phyloP scores from a whole-genome alignment of 2,888 invertebrate genomes.

The Noctua janthina region DNA sequence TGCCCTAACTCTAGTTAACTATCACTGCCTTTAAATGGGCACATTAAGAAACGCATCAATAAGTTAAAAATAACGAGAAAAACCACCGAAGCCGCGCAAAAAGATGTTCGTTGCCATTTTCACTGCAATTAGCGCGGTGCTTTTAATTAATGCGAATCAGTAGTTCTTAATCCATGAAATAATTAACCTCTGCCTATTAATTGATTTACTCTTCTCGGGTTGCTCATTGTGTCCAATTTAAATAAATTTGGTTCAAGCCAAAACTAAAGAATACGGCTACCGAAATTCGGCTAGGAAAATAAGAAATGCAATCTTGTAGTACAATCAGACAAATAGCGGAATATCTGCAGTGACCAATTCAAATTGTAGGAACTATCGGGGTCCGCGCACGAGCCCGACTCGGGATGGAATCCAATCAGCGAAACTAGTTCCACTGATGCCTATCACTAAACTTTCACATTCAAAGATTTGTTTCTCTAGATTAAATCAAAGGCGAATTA shows the following conservation, averaged over 20 bases:
- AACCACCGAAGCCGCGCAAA: conserved; percentile 29
- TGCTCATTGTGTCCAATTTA: conserved; percentile 18
- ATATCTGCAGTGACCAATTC: conserved; percentile 86
- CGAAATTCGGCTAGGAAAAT: conserved; percentile 81
- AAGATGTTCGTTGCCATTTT: conserved; percentile 43
- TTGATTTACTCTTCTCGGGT: conserved; percentile 26
- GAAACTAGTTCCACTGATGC: conserved; percentile 89
- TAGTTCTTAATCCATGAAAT: conserved; percentile 46
- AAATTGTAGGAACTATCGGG: conserved; percentile 83
- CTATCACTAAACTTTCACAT: conserved; percentile 90
- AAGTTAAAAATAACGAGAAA: conserved; percentile 50
- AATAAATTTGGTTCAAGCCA: conserved; percentile 46
- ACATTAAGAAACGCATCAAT: conserved; percentile 46
- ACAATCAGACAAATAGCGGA: conserved; percentile 87
- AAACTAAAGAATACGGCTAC: conserved; percentile 67
- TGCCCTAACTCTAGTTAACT: conserved; percentile 13
- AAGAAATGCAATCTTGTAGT: conserved; percentile 87
- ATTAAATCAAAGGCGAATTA: conserved; percentile 91
- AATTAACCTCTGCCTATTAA: conserved; percentile 37
- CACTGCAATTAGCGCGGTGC: conserved; percentile 44
- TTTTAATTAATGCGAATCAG: conserved; percentile 52
- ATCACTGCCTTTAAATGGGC: conserved; percentile 44
- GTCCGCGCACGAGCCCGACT: conserved; percentile 75
- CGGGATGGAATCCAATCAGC: conserved; percentile 88
- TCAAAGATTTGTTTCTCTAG: conserved; percentile 91